A percentile compares a stretch with the other conserved stretches of the same genome.
Evolutionary conservation across 37 sponge, comb jelly and placozoan species (phyloP).

Genomic region (Sycon ciliatum): DNA sequence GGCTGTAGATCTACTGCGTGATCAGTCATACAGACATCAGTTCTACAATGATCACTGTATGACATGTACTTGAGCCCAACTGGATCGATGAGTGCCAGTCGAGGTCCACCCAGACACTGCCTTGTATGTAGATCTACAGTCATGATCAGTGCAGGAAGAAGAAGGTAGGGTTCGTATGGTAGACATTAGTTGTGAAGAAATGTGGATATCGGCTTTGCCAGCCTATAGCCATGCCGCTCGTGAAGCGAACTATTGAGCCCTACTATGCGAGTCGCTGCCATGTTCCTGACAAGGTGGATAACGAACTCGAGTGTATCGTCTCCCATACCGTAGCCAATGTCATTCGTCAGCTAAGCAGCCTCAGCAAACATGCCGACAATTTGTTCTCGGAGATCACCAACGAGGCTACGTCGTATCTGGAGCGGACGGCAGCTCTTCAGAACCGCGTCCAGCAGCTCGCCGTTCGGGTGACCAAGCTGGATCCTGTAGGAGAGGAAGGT

Average conservation of each 20-base stretch:
- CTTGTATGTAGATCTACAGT: too few species aligned
- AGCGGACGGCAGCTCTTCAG: conserved; percentile 46
- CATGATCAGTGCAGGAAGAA: too few species aligned
- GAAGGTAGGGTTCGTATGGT: too few species aligned
- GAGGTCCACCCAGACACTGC: too few species aligned
- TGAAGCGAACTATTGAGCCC: conserved; percentile 38
- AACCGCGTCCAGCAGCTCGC: conserved; percentile 39
- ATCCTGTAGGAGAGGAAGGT: too few species aligned
- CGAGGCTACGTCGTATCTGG: conserved; percentile 55
- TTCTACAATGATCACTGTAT: too few species aligned
- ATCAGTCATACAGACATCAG: too few species aligned
- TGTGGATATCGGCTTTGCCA: too few species aligned
- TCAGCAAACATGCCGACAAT: conserved; percentile 81
- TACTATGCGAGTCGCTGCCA: conserved; percentile 56
- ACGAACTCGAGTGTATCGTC: conserved; percentile 77
- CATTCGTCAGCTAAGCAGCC: conserved; percentile 69
- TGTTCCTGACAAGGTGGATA: conserved; percentile 49
- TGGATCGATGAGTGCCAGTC: too few species aligned
- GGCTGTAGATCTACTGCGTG: too few species aligned
- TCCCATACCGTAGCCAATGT: conserved; percentile 70
- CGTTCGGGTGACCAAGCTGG: conserved; percentile 25
- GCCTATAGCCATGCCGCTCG: conserved; percentile 14
- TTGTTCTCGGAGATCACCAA: conserved; percentile 76
- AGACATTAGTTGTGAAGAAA: too few species aligned
- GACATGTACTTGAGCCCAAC: too few species aligned